phyloP scores from a whole-genome alignment of 1,140 invertebrate species.

The Caerostris extrusa region DNA sequence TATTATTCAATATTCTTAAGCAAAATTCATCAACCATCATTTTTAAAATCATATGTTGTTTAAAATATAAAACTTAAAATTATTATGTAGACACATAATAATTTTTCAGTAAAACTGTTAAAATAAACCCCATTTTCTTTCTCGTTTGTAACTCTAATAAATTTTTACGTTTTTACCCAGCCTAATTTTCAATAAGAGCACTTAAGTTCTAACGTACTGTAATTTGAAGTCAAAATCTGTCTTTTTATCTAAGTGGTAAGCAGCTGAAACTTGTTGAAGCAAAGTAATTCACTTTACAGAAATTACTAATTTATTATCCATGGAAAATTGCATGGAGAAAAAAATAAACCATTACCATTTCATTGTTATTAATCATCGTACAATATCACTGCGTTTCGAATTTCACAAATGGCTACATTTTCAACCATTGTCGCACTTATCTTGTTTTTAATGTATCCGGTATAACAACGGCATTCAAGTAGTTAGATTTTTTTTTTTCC shows the following conservation, averaged over 20 bases:
- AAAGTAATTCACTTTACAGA: neutral
- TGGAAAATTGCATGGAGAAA: neutral
- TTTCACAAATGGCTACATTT: slow-evolving; percentile 50
- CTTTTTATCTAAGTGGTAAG: slow-evolving; percentile 10
- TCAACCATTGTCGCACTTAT: slow-evolving; percentile 50
- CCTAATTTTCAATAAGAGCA: neutral
- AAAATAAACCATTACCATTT: neutral
- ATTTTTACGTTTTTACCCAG: neutral
- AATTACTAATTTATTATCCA: slow-evolving; percentile 31
- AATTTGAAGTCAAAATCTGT: slow-evolving; percentile 19
- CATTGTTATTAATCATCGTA: slow-evolving; percentile 36
- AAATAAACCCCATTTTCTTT: neutral
- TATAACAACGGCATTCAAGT: slow-evolving; percentile 50
- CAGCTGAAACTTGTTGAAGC: slow-evolving; percentile 15
- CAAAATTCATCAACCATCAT: no score
- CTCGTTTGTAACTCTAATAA: neutral
- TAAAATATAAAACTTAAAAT: no score
- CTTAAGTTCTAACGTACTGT: neutral
- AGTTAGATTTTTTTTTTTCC: slow-evolving; percentile 30
- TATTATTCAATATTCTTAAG: no score
- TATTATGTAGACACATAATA: no score
- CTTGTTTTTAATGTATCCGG: slow-evolving; percentile 74
- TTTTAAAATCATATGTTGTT: no score
- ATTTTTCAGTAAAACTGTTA: no score
- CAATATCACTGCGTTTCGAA: slow-evolving; percentile 41